A percentile compares a stretch with the other conserved stretches of the same genome.
Conservation (phyloP, 2,113 vertebrate species). For the Patagioenas fasciata region DNA sequence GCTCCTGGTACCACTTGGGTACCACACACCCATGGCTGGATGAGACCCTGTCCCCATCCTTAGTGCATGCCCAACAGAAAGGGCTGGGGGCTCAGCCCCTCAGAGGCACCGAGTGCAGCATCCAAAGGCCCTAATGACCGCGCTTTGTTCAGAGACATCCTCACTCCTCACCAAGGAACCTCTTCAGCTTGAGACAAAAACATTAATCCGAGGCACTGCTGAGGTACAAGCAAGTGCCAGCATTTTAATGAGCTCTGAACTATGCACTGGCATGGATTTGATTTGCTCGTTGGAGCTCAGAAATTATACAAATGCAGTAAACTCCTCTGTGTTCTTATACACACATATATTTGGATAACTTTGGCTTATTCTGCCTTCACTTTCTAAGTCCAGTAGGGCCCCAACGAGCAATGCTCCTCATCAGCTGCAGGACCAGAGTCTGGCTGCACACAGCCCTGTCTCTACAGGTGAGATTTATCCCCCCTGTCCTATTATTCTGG, state of each 20-base stretch:
- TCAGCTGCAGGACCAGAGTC: not conserved
- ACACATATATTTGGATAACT: not conserved
- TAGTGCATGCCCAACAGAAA: too few relatives aligned
- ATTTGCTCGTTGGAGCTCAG: slow-evolving; percentile 58
- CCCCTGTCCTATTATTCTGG: not conserved
- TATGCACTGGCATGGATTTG: slow-evolving; percentile 34
- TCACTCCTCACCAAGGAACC: not conserved
- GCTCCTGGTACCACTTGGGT: rapidly evolving
- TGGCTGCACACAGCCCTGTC: not conserved
- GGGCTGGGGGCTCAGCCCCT: not conserved
- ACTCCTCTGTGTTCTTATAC: slow-evolving; percentile 16
- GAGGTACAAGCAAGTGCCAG: slow-evolving; percentile 7
- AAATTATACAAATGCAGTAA: slow-evolving; percentile 55
- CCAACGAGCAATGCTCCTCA: rapidly evolving
- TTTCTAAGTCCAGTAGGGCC: not conserved
- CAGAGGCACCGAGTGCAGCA: rapidly evolving
- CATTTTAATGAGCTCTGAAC: slow-evolving; percentile 44
- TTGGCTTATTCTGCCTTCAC: slow-evolving; percentile 20
- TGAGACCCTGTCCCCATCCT: too few relatives aligned
- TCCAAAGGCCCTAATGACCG: not conserved
- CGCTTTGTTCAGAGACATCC: not conserved
- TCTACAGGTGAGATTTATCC: not conserved
- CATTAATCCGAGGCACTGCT: slow-evolving; percentile 4
- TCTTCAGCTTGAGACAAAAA: not conserved
- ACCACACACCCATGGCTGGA: too few relatives aligned